A percentile compares a stretch with the other conserved stretches of the same genome.
These are phyloP conservation scores for Chrosomus eos DNA, from an alignment of 2,797 vertebrate species.

Conservation along the genomic window DNA sequence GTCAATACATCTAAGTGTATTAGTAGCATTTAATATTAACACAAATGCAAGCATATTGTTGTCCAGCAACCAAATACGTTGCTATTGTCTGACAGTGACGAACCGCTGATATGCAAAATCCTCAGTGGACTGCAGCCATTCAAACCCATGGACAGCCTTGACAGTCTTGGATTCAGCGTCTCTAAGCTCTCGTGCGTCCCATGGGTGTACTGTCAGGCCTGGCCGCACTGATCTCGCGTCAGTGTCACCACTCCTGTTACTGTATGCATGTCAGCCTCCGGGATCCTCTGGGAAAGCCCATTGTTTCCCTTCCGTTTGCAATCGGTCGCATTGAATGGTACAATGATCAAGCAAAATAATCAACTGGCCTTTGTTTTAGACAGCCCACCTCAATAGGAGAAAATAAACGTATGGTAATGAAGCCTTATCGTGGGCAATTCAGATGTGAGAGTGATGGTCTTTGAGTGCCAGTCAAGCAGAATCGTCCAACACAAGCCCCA, in stretches of 20 bases:
- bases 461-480: constrained; percentile 66
- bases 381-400: constrained; percentile 67
- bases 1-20: constrained; percentile 7
- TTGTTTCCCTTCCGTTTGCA: constrained; percentile 59
- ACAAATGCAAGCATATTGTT: constrained; percentile 12
- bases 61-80: constrained; percentile 7
- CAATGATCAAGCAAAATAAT: constrained; percentile 80
- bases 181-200: constrained; percentile 69
- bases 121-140: constrained; percentile 66
- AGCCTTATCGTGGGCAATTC: constrained; percentile 78
- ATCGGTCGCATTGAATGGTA: constrained; percentile 71
- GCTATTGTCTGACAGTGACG: constrained; percentile 66
- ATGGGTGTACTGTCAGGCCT: constrained; percentile 70
- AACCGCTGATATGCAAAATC: constrained; percentile 53
- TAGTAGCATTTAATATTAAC: constrained; percentile 3
- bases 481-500: constrained; percentile 62
- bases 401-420: constrained; percentile 84
- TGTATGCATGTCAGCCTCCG: constrained; percentile 67
- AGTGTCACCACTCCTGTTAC: constrained; percentile 64
- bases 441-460: constrained; percentile 75
- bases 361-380: constrained; percentile 77
- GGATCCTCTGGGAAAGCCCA: constrained; percentile 51
- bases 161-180: constrained; percentile 68
- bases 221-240: constrained; percentile 68
- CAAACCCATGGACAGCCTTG: constrained; percentile 65